Percentiles rank a stretch among this genome's conserved stretches.
phyloP scores from a whole-genome alignment of 2,888 invertebrate species.

The Phengaris arion region DNA sequence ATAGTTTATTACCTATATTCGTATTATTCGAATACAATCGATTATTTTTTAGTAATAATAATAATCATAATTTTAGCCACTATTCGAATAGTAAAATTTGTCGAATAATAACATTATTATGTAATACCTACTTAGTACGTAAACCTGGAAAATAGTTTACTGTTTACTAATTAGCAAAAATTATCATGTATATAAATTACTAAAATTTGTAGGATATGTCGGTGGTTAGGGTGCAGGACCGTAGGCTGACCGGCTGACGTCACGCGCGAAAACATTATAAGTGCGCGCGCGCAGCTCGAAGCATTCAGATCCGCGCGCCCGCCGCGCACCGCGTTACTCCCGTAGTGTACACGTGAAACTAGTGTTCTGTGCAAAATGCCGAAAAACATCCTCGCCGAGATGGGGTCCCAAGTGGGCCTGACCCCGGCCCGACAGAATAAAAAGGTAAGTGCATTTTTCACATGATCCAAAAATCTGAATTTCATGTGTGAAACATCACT shows the following conservation, averaged over 20 bases:
- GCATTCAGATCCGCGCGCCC: constrained; percentile 57
- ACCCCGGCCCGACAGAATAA: constrained; percentile 64
- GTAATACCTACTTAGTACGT: too few relatives aligned
- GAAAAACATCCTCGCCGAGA: constrained; percentile 71
- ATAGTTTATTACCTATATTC: too few relatives aligned
- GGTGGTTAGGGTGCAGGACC: constrained; percentile 34
- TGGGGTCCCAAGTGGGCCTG: constrained; percentile 75
- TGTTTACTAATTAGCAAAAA: too few relatives aligned
- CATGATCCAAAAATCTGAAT: too few relatives aligned
- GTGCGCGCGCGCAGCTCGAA: constrained; percentile 51
- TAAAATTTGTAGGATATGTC: too few relatives aligned
- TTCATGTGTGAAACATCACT: not conserved
- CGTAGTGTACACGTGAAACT: constrained; percentile 43
- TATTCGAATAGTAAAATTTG: too few relatives aligned
- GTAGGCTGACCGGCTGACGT: constrained; percentile 48
- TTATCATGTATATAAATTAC: too few relatives aligned
- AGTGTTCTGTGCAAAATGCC: constrained; percentile 58
- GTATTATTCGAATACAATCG: too few relatives aligned
- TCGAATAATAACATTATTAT: too few relatives aligned
- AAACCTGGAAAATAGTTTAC: too few relatives aligned
- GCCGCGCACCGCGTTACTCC: constrained; percentile 59
- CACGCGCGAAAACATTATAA: constrained; percentile 53
- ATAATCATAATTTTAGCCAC: too few relatives aligned
- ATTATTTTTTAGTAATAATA: too few relatives aligned
- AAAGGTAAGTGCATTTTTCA: constrained; percentile 53